phyloP scores from a whole-genome alignment of 2,797 vertebrate genomes.

The Pogonophryne albipinna region DNA sequence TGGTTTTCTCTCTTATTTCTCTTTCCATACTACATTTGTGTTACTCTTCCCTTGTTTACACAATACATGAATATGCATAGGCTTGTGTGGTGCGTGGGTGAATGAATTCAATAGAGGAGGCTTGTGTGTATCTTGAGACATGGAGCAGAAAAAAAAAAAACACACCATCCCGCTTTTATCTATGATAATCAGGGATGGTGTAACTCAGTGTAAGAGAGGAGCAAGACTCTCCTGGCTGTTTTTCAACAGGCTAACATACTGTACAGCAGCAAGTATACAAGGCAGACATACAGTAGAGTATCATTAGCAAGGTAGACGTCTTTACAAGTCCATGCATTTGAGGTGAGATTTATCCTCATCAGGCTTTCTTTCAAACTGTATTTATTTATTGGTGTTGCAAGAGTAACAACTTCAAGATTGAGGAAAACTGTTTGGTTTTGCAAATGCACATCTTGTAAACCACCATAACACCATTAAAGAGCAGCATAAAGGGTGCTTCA shows the following conservation, averaged over 20 bases:
- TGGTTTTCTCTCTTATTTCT: not conserved
- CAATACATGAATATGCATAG: not conserved
- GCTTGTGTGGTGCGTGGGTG: not conserved
- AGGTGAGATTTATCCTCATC: not conserved
- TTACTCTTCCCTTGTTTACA: not conserved
- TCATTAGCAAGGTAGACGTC: not conserved
- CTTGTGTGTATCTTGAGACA: not conserved
- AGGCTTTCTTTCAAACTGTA: not conserved
- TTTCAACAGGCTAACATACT: constrained; percentile 12
- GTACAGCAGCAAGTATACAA: constrained; percentile 5
- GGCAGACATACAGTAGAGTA: not conserved
- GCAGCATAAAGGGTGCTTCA: not conserved
- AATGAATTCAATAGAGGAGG: not conserved
- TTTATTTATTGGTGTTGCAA: not conserved
- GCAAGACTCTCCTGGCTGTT: constrained; percentile 30
- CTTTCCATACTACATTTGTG: not conserved
- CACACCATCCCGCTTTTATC: constrained; percentile 4
- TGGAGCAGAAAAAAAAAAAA: not conserved
- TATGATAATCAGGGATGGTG: constrained; percentile 47
- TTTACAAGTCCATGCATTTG: not conserved
- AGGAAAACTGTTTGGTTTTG: not conserved
- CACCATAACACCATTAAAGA: not conserved
- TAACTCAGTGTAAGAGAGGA: constrained; percentile 39
- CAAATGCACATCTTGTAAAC: not conserved
- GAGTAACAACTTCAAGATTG: not conserved